Evolutionary conservation across 2,888 invertebrate species (phyloP).

Genomic region (Thyatira batis): DNA sequence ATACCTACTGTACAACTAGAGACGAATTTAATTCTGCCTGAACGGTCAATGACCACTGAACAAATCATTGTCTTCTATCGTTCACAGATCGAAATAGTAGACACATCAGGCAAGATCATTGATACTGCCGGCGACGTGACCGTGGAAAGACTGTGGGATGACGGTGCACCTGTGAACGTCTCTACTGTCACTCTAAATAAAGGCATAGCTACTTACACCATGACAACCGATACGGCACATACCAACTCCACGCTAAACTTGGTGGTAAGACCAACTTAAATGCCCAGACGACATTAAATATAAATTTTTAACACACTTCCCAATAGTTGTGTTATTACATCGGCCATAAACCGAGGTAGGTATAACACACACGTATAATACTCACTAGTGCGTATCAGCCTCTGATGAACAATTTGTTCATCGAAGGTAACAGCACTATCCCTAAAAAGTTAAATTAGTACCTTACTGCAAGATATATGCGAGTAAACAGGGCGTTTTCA

Average conservation of each 20-base stretch:
- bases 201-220: conserved; percentile 59
- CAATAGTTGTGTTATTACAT: no score
- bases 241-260: conserved; percentile 86
- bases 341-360: no score
- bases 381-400: no score
- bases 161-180: conserved; percentile 66
- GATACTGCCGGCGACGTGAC: conserved; percentile 56
- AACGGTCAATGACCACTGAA: conserved; percentile 13
- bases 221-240: conserved; percentile 68
- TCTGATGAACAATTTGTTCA: no score
- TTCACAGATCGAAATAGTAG: conserved; percentile 66
- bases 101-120: conserved; percentile 59
- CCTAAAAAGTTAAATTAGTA: no score
- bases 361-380: no score
- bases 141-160: conserved; percentile 72
- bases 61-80: conserved; percentile 2
- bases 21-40: conserved; percentile 11
- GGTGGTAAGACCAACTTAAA: conserved; percentile 78
- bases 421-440: no score
- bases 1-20: background rate
- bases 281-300: background rate
- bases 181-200: conserved; percentile 55
- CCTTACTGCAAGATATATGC: no score
- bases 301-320: no score
- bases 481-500: no score